phyloP scores from a whole-genome alignment of 2,113 vertebrate genomes.

The Gavialis gangeticus region DNA sequence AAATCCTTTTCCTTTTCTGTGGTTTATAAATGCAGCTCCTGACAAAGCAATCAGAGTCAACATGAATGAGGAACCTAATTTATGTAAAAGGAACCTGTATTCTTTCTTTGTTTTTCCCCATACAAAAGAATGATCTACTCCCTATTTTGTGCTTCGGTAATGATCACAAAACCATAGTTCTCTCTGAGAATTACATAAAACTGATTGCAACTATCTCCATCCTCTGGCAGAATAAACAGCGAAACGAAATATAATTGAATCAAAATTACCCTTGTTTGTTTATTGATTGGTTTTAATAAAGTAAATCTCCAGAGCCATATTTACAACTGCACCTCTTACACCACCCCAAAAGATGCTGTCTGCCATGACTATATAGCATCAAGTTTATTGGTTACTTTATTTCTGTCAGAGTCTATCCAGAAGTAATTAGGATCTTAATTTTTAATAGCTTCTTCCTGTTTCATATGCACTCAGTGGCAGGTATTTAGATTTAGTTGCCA shows the following conservation, averaged over 20 bases:
- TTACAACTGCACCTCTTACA: not conserved
- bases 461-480: not conserved
- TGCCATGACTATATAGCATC: conserved; percentile 38
- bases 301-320: not conserved
- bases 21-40: not conserved
- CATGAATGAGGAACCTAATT: not conserved
- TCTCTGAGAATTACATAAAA: not conserved
- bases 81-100: not conserved
- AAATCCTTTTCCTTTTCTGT: not conserved
- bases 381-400: conserved; percentile 35
- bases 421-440: conserved; percentile 50
- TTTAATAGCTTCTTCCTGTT: conserved; percentile 49
- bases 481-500: conserved; percentile 28
- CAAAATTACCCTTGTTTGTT: no score
- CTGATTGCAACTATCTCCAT: not conserved
- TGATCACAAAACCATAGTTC: not conserved
- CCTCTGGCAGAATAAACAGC: not conserved
- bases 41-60: not conserved
- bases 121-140: not conserved
- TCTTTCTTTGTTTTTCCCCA: not conserved
- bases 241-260: not conserved
- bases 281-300: no score
- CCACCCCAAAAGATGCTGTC: conserved; percentile 26
- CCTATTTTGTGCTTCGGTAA: not conserved
- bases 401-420: conserved; percentile 54